Conservation (phyloP, 2,888 invertebrate genomes). For the Malthinus seriepunctatus region DNA sequence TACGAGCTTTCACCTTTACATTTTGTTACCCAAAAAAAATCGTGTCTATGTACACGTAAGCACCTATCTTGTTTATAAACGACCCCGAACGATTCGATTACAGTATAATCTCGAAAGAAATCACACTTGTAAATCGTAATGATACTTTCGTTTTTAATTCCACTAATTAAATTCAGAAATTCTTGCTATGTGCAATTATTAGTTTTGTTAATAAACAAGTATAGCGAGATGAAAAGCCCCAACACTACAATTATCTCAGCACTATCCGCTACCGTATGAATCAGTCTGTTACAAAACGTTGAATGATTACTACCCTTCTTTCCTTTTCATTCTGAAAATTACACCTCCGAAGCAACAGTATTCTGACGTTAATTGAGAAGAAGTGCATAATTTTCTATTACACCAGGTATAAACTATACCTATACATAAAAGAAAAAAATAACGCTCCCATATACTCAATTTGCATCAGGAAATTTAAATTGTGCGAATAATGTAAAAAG, state of each 20-base stretch:
- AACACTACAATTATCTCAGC: constrained; percentile 14
- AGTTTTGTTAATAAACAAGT: constrained; percentile 20
- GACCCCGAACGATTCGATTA: too few relatives aligned
- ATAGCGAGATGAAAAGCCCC: constrained; percentile 7
- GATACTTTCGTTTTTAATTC: constrained; percentile 10
- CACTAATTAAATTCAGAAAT: constrained; percentile 2
- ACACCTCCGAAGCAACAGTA: neutral
- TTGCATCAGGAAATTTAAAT: too few relatives aligned
- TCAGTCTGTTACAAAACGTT: constrained; percentile 12
- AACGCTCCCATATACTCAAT: too few relatives aligned
- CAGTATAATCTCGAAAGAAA: neutral
- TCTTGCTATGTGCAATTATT: constrained; percentile 17
- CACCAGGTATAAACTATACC: too few relatives aligned
- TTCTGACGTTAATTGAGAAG: too few relatives aligned
- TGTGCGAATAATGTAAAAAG: too few relatives aligned
- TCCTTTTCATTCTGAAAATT: constrained; percentile 4
- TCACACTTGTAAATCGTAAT: neutral
- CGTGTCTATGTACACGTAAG: too few relatives aligned
- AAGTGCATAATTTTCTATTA: too few relatives aligned
- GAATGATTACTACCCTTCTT: constrained; percentile 3
- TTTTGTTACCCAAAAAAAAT: too few relatives aligned
- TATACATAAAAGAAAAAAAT: too few relatives aligned
- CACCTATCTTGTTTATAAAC: too few relatives aligned
- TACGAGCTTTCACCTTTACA: too few relatives aligned
- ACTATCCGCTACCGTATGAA: constrained; percentile 22